A percentile compares a stretch with the other conserved stretches of the same genome.
These are phyloP conservation scores for Larimichthys polyactis DNA, from an alignment of 2,113 vertebrate species.

Conservation along the genomic window DNA sequence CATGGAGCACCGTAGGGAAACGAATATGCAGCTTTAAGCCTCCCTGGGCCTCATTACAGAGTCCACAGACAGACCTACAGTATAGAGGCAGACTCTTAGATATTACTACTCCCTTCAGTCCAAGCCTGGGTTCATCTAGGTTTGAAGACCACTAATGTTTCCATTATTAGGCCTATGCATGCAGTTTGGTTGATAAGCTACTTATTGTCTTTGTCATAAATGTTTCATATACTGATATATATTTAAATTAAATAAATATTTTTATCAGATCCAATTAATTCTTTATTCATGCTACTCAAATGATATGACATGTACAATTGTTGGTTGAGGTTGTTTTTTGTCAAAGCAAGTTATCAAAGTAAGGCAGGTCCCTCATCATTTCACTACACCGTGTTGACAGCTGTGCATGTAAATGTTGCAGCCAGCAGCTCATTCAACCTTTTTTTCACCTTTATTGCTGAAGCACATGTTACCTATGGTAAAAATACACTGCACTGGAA, in stretches of 20 bases:
- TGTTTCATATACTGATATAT: background rate
- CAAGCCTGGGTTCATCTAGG: conserved; percentile 1
- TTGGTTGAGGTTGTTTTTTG: background rate
- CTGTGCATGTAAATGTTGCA: too few relatives aligned
- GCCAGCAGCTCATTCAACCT: too few relatives aligned
- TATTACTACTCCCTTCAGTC: conserved; percentile 16
- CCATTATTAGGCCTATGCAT: background rate
- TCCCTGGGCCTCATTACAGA: conserved; percentile 70
- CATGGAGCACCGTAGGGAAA: conserved; percentile 48
- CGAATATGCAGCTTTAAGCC: conserved; percentile 54
- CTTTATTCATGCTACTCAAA: background rate
- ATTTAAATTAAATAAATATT: background rate
- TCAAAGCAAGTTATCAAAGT: too few relatives aligned
- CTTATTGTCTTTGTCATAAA: background rate
- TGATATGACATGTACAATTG: background rate
- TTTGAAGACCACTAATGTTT: background rate
- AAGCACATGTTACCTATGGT: too few relatives aligned
- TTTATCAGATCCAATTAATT: background rate
- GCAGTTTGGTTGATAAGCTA: background rate
- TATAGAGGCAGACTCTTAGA: background rate
- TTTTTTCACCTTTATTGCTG: too few relatives aligned
- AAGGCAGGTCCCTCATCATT: background rate
- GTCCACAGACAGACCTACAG: conserved; percentile 26
- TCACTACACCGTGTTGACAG: too few relatives aligned
- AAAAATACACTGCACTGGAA: too few relatives aligned